A percentile compares a stretch with the other conserved stretches of the same genome.
Conservation (phyloP, 2,888 invertebrate species). For the Halictus quadricinctus region DNA sequence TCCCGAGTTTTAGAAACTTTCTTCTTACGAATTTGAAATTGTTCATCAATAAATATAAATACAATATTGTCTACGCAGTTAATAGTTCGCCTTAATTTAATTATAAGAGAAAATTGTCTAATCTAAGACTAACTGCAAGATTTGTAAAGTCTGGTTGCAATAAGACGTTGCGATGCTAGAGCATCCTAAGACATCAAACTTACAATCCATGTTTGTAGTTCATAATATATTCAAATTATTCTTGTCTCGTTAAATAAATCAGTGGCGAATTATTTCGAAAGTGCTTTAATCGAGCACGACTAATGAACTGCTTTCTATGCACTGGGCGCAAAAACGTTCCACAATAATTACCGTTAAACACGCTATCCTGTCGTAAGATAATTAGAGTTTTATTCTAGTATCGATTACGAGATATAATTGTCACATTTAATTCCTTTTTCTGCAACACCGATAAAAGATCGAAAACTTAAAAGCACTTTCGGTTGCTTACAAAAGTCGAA, state of each 20-base stretch:
- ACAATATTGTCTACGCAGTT: too few species aligned
- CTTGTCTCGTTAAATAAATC: background rate
- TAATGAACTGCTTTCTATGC: conserved; percentile 6
- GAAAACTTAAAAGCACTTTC: background rate
- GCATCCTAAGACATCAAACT: background rate
- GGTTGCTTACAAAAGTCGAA: background rate
- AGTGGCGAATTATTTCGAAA: conserved; percentile 18
- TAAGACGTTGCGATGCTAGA: background rate
- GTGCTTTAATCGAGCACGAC: background rate
- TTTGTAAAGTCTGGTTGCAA: too few species aligned
- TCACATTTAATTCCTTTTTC: background rate
- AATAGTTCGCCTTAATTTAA: too few species aligned
- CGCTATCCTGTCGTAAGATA: background rate
- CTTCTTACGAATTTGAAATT: too few species aligned
- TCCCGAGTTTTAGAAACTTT: too few species aligned
- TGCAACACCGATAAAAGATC: background rate
- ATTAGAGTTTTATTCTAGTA: too few species aligned
- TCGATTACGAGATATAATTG: background rate
- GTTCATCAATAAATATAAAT: too few species aligned
- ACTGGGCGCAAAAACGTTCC: background rate
- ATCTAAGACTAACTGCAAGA: too few species aligned
- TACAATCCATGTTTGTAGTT: background rate
- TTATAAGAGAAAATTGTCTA: too few species aligned
- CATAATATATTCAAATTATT: background rate
- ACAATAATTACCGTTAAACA: background rate